Evolutionary conservation across 2,113 vertebrate genomes (phyloP).

Genomic region (Pachypanchax playfairii): DNA sequence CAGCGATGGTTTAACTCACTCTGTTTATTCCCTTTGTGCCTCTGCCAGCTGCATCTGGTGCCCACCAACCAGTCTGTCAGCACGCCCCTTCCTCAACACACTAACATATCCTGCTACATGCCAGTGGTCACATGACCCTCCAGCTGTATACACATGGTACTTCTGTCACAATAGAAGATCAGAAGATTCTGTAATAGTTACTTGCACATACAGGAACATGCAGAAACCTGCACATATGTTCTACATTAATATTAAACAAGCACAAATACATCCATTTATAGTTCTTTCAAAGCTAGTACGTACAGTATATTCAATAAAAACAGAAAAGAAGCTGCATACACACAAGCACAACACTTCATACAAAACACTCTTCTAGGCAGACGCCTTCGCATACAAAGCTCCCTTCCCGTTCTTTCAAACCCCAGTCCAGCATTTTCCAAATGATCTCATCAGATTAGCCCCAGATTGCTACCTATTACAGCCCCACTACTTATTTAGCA

Average conservation of each 20-base stretch:
- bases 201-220: conserved; percentile 8
- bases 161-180: conserved; percentile 82
- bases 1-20: conserved; percentile 91
- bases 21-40: conserved; percentile 82
- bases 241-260: background rate
- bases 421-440: conserved; percentile 77
- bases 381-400: conserved; percentile 15
- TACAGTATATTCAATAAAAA: background rate
- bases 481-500: conserved; percentile 83
- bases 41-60: conserved; percentile 88
- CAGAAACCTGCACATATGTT: background rate
- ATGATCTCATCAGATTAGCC: conserved; percentile 88
- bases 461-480: conserved; percentile 85
- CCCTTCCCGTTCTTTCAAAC: conserved; percentile 32
- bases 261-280: background rate
- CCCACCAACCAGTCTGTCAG: conserved; percentile 52
- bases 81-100: background rate
- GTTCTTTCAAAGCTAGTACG: background rate
- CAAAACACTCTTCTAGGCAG: conserved; percentile 10
- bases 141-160: conserved; percentile 95
- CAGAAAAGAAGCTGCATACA: background rate
- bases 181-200: conserved; percentile 84
- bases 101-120: conserved; percentile 73
- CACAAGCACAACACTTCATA: conserved; percentile 1
- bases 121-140: conserved; percentile 88